Evolutionary conservation across 1,140 invertebrate genomes (phyloP), one percentile per base, ranked within the genome.

Genomic region (Drosophila subpulchrella): DNA sequence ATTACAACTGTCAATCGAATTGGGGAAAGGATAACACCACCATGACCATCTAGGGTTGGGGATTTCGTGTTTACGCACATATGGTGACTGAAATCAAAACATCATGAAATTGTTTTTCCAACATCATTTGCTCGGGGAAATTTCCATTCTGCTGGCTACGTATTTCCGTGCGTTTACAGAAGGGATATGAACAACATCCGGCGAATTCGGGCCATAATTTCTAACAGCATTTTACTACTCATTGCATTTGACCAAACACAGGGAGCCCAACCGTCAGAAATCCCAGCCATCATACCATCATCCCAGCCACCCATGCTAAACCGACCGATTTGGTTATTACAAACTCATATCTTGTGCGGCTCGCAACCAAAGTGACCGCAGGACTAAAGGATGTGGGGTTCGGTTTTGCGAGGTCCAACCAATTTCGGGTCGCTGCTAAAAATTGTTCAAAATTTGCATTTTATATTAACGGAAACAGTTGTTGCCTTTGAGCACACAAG

Each of bases 381-480:
- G 80, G 80, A 42, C 72, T 44, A 73, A 62, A 39, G 39, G 41
- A 15, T 61, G 51, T 76, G 56, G 50, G 42, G 6, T 17, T 17
- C 17, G 12, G 1, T 15, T 3, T 42, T 54, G 17, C 6, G 53
- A 38, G 44, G 17, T 61, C 42, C 55, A 8, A 32, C n/a, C 27
- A 15, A 79, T 82, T 73, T 61, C 62, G 15, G 61, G 74, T 60
- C 82, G 68, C 60, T 74, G 73, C 81, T 71, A 88, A 89, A 88
- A 88, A 88, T 88, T 75, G 76, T 81, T 66, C 65, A 68, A 89
- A 88, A 89, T 89, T 89, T 89, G 84, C 84, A 89, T 89, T 89
- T 89, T 89, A 89, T 89, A 89, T 89, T 89, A 89, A 89, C 84
- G 85, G 84, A 89, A 89, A 89, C 84, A 89, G 84, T 89, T 89